These are phyloP conservation scores for Drosophila repletoides DNA, from an alignment of 1,140 invertebrate species.

Conservation along the genomic window DNA sequence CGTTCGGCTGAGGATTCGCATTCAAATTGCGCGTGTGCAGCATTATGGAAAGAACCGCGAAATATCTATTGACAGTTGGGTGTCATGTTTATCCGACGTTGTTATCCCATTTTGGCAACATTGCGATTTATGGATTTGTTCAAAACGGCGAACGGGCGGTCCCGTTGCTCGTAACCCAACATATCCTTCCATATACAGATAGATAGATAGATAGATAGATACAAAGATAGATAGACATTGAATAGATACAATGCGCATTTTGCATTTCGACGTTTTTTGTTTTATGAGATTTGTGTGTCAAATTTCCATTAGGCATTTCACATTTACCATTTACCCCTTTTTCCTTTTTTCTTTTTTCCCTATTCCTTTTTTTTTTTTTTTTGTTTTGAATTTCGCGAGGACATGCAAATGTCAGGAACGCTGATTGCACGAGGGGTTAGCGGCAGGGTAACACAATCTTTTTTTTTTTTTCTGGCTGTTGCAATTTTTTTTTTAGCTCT, in stretches of 20 bases:
- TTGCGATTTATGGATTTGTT: constrained; percentile 77
- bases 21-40: constrained; percentile 60
- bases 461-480: constrained; percentile 48
- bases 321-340: constrained; percentile 31
- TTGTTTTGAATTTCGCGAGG: constrained; percentile 21
- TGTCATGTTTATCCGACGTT: constrained; percentile 82
- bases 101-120: constrained; percentile 82
- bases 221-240: constrained; percentile 49
- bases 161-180: constrained; percentile 9
- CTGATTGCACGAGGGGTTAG: constrained; percentile 44
- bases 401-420: constrained; percentile 40
- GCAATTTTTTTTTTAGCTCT: constrained; percentile 53
- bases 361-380: constrained; percentile 24
- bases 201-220: constrained; percentile 47
- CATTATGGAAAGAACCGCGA: constrained; percentile 82
- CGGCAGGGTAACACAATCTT: constrained; percentile 65
- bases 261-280: constrained; percentile 68
- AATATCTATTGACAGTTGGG: constrained; percentile 83
- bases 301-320: constrained; percentile 78
- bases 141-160: constrained; percentile 53
- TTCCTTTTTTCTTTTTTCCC: constrained; percentile 24
- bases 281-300: constrained; percentile 79
- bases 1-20: constrained; percentile 26
- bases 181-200: constrained; percentile 14
- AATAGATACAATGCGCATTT: constrained; percentile 66